These are phyloP conservation scores for Prionace glauca DNA, from an alignment of 2,797 vertebrate species.

Conservation along the genomic window DNA sequence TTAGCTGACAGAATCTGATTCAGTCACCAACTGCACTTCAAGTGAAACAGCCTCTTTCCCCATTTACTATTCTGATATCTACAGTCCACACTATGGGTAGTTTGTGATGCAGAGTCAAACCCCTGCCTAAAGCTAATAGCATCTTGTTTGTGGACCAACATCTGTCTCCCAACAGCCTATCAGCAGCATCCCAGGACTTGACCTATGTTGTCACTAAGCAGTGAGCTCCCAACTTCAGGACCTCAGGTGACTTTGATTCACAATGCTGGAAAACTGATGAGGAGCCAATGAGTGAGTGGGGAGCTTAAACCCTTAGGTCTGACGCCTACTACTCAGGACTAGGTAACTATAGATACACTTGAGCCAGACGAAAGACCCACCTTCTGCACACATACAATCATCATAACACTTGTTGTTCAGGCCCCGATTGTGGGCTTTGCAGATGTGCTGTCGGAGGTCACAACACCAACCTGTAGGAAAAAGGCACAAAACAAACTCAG, in stretches of 20 bases:
- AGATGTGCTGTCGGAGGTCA: slow-evolving; percentile 83
- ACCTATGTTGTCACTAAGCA: neutral
- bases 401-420: slow-evolving; percentile 98
- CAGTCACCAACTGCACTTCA: neutral
- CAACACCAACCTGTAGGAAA: slow-evolving; percentile 77
- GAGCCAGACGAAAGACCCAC: slow-evolving; percentile 56
- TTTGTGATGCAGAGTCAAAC: neutral
- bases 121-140: neutral
- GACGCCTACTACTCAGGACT: neutral
- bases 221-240: neutral
- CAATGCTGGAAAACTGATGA: too few relatives aligned
- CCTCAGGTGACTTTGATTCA: neutral
- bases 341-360: neutral
- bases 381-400: slow-evolving; percentile 94
- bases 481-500: neutral
- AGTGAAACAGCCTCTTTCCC: neutral
- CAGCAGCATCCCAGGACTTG: neutral
- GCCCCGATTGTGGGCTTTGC: slow-evolving; percentile 83
- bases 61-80: neutral
- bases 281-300: neutral
- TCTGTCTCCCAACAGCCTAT: neutral
- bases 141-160: neutral
- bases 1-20: neutral
- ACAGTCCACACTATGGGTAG: neutral
- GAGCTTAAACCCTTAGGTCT: neutral